phyloP scores from a whole-genome alignment of 2,797 vertebrate species.

The Scomberomorus guttatus region DNA sequence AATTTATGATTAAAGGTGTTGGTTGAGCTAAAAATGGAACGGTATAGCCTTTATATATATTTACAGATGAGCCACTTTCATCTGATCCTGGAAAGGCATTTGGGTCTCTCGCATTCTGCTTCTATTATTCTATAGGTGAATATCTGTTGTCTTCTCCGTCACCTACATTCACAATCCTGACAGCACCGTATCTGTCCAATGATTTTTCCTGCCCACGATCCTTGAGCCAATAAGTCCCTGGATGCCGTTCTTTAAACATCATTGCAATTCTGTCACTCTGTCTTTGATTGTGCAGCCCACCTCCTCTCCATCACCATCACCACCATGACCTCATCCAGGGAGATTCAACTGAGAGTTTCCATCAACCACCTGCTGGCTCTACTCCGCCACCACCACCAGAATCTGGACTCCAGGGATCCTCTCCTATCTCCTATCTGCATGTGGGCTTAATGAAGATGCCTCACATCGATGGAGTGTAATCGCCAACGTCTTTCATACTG shows the following conservation, averaged over 20 bases:
- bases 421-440: constrained; percentile 3
- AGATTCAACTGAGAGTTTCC: constrained; percentile 21
- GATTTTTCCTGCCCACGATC: constrained; percentile 1
- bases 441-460: not conserved
- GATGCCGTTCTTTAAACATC: constrained; percentile 10
- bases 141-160: not conserved
- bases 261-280: not conserved
- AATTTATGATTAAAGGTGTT: not conserved
- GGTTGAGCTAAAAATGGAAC: no score
- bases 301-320: not conserved
- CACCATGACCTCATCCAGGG: not conserved
- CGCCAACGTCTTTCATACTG: not conserved
- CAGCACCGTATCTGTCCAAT: constrained; percentile 4
- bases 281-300: not conserved
- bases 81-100: no score
- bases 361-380: constrained; percentile 44
- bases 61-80: no score
- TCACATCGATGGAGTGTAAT: not conserved
- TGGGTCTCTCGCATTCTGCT: not conserved
- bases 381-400: constrained; percentile 5
- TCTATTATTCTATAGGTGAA: not conserved
- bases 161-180: not conserved
- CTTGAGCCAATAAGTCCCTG: not conserved
- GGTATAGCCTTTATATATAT: no score
- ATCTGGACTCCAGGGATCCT: not conserved